These are phyloP conservation scores for Etheostoma nigrum DNA, from an alignment of 2,797 vertebrate genomes.

Conservation along the genomic window DNA sequence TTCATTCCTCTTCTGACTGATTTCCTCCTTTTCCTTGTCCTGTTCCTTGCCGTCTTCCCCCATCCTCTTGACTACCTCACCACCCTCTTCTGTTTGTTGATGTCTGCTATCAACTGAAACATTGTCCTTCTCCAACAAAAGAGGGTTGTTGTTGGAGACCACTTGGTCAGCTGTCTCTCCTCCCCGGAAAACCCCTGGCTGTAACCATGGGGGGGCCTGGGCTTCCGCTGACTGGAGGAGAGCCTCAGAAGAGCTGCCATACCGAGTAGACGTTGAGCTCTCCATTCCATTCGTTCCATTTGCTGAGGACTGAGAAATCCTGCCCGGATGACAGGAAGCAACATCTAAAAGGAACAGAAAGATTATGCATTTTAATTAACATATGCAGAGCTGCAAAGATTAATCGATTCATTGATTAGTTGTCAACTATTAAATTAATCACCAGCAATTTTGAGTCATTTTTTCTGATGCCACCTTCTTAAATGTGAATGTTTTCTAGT, in stretches of 20 bases:
- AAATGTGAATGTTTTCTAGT: too few relatives aligned
- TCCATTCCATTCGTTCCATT: not conserved
- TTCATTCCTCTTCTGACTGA: not conserved
- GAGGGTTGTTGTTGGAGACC: not conserved
- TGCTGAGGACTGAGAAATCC: not conserved
- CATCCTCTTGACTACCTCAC: not conserved
- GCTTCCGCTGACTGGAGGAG: not conserved
- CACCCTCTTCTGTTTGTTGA: not conserved
- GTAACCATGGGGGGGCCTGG: not conserved
- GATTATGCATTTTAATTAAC: not conserved
- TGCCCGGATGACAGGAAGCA: conserved; percentile 28
- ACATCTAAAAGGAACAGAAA: conserved; percentile 58
- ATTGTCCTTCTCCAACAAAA: conserved; percentile 6
- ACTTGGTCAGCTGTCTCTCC: not conserved
- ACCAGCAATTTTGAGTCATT: too few relatives aligned
- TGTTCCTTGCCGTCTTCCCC: not conserved
- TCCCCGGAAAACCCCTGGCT: not conserved
- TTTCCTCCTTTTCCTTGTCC: not conserved
- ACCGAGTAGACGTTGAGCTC: not conserved
- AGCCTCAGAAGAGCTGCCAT: conserved; percentile 6
- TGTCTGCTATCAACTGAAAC: not conserved
- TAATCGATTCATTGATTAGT: too few relatives aligned
- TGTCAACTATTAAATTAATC: too few relatives aligned
- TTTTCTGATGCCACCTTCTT: not conserved
- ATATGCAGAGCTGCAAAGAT: not conserved